Evolutionary conservation across 1,140 invertebrate genomes (phyloP).

Genomic region (Habropoda laboriosa): DNA sequence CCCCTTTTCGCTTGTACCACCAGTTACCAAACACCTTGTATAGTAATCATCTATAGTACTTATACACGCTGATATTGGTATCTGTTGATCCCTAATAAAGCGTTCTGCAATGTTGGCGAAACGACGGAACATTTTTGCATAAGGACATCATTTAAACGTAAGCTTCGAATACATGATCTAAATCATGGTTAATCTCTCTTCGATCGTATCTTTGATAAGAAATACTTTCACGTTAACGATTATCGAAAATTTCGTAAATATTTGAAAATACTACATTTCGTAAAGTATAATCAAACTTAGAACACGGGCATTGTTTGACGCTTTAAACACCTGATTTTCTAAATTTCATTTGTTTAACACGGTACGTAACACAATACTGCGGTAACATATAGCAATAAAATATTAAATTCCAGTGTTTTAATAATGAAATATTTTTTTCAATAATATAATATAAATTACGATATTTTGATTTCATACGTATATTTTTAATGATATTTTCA

Average conservation of each 20-base stretch:
- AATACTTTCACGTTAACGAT: not conserved
- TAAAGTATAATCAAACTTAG: not conserved
- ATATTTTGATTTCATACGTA: too few species aligned
- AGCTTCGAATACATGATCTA: too few species aligned
- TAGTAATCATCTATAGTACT: too few species aligned
- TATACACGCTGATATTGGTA: too few species aligned
- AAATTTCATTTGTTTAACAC: not conserved
- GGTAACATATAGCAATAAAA: not conserved
- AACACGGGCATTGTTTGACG: not conserved
- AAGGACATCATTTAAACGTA: too few species aligned
- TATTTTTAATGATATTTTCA: too few species aligned
- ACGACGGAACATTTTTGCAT: too few species aligned
- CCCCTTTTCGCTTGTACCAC: too few species aligned
- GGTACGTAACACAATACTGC: not conserved
- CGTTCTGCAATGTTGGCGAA: too few species aligned
- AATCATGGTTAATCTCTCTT: slow-evolving; percentile 20
- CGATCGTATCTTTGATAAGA: slow-evolving; percentile 17
- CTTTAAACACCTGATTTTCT: not conserved
- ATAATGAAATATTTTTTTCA: not conserved
- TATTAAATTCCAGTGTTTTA: not conserved
- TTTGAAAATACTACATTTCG: not conserved
- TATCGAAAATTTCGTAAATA: not conserved
- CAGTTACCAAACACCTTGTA: too few species aligned
- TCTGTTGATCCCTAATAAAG: too few species aligned
- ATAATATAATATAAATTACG: not conserved